Evolutionary conservation across 2,113 vertebrate genomes (phyloP), one percentile per base, ranked within the genome.

Genomic region (Sebastes schlegelii): DNA sequence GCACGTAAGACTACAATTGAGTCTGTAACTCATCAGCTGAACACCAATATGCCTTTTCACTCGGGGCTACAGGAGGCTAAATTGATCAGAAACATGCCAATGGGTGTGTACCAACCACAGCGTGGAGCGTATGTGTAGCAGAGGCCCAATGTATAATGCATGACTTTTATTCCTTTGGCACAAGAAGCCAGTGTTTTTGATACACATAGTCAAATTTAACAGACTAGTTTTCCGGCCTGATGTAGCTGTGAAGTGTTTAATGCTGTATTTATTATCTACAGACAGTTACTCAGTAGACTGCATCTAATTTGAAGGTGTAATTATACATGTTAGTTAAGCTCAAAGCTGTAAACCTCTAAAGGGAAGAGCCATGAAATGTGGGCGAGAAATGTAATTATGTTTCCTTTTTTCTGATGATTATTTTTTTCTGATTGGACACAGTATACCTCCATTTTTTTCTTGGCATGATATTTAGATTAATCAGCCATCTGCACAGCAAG

Each of bases 71-170:
- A 48, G 82, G 86, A 64, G 17, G 43, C 34, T 51, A 14, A 84
- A 85, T 71, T 84, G 82, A 92, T 91, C 65, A 46, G 78, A 81
- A 78, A 80, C 74, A 72, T 75, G 70, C 87, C 77, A 64, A 2
- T 74, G 89, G 77, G 80, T 85, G 90, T 89, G 84, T 54, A 77
- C 78, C 84, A 67, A 13, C 61, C 85, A 69, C 67, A 77, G 60
- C 52, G 83, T 65, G 70, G 66, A 80, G 68, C 19, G 34, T 67
- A 70, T 75, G 79, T 74, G 88, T 51, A 80, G 87, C 87, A 79
- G 71, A 76, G 80, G 67, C 77, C 64, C 66, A 2, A 92, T 93
- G 87, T 87, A 74, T 89, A 91, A 93, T 91, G 80, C 84, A 92
- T 92, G 87, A 82, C 8, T 85, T 83, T 23, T 76, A 79, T 82